These are phyloP conservation scores for Phodopus roborovskii DNA, from an alignment of 2,113 vertebrate species.

Conservation along the genomic window DNA sequence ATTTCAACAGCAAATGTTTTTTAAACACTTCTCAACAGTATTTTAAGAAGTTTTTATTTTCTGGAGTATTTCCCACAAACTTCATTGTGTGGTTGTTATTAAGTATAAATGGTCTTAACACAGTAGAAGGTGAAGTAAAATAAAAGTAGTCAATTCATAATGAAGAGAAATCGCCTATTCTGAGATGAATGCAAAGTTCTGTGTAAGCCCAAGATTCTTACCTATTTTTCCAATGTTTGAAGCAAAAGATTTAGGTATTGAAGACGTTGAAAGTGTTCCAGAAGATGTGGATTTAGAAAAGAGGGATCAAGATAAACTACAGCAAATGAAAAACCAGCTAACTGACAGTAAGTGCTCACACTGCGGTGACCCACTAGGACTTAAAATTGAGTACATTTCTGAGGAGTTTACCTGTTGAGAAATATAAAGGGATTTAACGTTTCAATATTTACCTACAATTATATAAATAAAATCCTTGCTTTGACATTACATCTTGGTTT, in stretches of 20 bases:
- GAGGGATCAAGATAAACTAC: background rate
- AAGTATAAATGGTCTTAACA: background rate
- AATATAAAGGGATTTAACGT: background rate
- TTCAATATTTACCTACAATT: background rate
- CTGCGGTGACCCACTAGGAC: background rate
- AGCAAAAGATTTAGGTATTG: background rate
- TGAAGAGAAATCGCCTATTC: background rate
- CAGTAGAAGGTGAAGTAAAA: background rate
- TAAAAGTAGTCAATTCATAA: background rate
- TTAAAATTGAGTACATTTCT: background rate
- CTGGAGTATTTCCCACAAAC: background rate
- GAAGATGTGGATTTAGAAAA: background rate
- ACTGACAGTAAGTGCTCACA: background rate
- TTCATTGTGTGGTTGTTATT: background rate
- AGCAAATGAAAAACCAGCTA: background rate
- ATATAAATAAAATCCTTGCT: background rate
- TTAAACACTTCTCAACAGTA: background rate
- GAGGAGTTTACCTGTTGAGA: background rate
- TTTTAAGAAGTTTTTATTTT: background rate
- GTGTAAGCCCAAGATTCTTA: background rate
- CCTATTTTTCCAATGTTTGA: background rate
- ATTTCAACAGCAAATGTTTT: background rate
- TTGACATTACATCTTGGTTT: background rate
- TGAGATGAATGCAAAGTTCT: background rate
- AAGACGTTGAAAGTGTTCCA: background rate